Percentiles rank a stretch among this genome's conserved stretches.
Evolutionary conservation across 2,797 vertebrate species (phyloP).

Genomic region (Melanotaenia trifasciata): DNA sequence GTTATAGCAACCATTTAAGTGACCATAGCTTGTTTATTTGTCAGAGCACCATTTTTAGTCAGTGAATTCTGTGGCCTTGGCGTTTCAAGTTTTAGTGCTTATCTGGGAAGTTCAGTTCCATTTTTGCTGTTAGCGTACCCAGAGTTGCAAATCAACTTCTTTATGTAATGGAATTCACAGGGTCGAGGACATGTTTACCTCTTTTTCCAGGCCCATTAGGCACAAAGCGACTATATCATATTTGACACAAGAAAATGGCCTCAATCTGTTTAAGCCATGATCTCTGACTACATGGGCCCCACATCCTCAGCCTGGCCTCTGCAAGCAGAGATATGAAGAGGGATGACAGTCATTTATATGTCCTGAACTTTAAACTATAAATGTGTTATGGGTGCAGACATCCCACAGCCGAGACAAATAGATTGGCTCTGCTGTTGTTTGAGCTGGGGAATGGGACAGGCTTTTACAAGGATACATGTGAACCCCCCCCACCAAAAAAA

Average conservation of each 20-base stretch:
- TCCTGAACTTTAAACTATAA: constrained; percentile 68
- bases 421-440: constrained; percentile 56
- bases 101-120: constrained; percentile 57
- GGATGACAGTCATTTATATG: constrained; percentile 67
- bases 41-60: constrained; percentile 25
- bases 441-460: constrained; percentile 37
- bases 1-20: constrained; percentile 38
- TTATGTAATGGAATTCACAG: constrained; percentile 82
- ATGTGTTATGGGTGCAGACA: constrained; percentile 71
- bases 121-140: constrained; percentile 52
- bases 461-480: constrained; percentile 31
- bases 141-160: constrained; percentile 76
- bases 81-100: constrained; percentile 42
- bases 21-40: constrained; percentile 59
- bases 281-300: constrained; percentile 69
- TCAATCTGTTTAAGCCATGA: constrained; percentile 82
- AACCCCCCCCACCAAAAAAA: not conserved
- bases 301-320: constrained; percentile 56
- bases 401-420: constrained; percentile 66
- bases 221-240: constrained; percentile 80
- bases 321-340: constrained; percentile 61
- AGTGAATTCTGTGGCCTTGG: constrained; percentile 42
- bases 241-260: constrained; percentile 76
- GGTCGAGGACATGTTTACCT: constrained; percentile 81
- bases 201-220: constrained; percentile 83